phyloP scores from a whole-genome alignment of 2,888 invertebrate species.

The Acleris emargana region DNA sequence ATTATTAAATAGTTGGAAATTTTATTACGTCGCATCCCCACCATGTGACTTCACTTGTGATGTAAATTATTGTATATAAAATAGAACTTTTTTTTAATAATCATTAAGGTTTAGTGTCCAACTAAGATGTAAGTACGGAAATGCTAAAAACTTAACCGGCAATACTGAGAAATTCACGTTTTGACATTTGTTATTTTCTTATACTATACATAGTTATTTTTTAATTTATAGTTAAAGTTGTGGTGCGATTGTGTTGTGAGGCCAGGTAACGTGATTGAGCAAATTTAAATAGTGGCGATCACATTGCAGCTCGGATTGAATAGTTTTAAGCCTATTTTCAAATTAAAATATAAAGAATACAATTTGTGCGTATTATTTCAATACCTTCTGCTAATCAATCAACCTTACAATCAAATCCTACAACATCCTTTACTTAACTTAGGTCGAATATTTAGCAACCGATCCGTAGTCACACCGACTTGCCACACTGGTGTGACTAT shows the following conservation, averaged over 20 bases:
- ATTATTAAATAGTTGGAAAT: conserved; percentile 43
- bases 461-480: too few species aligned
- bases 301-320: conserved; percentile 68
- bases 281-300: conserved; percentile 55
- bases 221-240: conserved; percentile 70
- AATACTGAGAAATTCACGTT: conserved; percentile 57
- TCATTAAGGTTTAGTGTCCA: conserved; percentile 64
- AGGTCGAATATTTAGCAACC: too few species aligned
- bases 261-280: conserved; percentile 40
- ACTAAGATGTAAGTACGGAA: conserved; percentile 71
- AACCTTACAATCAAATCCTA: too few species aligned
- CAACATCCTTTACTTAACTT: too few species aligned
- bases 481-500: too few species aligned
- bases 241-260: conserved; percentile 60
- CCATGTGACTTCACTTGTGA: conserved; percentile 70
- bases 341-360: conserved; percentile 73
- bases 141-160: conserved; percentile 47
- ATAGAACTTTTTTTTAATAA: conserved; percentile 61
- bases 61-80: conserved; percentile 83
- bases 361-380: conserved; percentile 43
- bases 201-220: conserved; percentile 65
- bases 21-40: conserved; percentile 54
- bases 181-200: conserved; percentile 66
- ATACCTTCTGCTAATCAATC: background rate
- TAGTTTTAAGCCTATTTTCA: conserved; percentile 80